Evolutionary conservation across 2,888 invertebrate species (phyloP).

Genomic region (Bedellia somnulentella): DNA sequence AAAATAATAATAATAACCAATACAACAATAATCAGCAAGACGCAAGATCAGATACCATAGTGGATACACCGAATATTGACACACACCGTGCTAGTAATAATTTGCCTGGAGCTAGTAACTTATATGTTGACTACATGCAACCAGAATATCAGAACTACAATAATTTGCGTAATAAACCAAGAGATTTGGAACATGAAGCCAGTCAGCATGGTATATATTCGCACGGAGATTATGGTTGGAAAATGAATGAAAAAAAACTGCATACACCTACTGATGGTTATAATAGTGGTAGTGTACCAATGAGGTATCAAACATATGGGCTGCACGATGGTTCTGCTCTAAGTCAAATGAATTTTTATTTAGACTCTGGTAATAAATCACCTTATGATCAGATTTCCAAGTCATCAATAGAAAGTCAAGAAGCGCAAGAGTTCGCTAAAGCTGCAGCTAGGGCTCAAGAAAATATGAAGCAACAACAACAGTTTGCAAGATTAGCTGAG

Average conservation of each 20-base stretch:
- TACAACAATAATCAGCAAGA: constrained; percentile 26
- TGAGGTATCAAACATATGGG: constrained; percentile 21
- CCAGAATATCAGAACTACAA: constrained; percentile 31
- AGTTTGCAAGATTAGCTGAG: constrained; percentile 13
- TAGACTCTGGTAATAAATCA: constrained; percentile 31
- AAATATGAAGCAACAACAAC: constrained; percentile 30
- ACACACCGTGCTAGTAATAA: constrained; percentile 35
- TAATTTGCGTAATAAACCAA: constrained; percentile 23
- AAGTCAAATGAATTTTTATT: constrained; percentile 41
- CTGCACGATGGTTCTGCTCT: constrained; percentile 25
- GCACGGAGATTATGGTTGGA: constrained; percentile 54
- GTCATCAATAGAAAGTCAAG: constrained; percentile 27
- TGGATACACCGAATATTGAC: constrained; percentile 26
- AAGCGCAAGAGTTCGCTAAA: constrained; percentile 45
- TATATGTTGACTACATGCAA: constrained; percentile 37
- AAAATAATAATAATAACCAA: constrained; percentile 23
- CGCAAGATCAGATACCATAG: constrained; percentile 17
- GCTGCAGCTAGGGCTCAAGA: constrained; percentile 48
- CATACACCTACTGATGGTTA: constrained; percentile 22
- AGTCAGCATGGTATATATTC: constrained; percentile 33
- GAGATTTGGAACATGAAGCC: constrained; percentile 31
- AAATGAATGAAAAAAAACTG: constrained; percentile 36
- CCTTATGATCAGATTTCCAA: constrained; percentile 32
- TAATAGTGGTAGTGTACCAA: constrained; percentile 21
- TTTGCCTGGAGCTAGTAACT: constrained; percentile 35